Evolutionary conservation across 2,888 invertebrate genomes (phyloP), one percentile per base, ranked within the genome.

Genomic region (Notodonta ziczac): DNA sequence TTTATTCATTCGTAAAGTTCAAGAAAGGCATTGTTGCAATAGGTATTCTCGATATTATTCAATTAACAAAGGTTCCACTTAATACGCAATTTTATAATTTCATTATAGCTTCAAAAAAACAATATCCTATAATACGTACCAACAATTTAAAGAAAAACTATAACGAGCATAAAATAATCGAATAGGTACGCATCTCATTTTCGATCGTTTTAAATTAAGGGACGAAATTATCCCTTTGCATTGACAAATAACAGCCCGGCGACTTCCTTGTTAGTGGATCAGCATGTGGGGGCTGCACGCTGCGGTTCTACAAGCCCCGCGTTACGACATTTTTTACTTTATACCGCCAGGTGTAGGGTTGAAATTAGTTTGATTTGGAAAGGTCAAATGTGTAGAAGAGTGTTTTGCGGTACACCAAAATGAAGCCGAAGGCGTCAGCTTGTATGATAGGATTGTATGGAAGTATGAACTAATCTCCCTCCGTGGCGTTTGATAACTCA

Each of bases 401-500:
- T 70, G 70, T 73, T 80, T 83, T 91, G 93, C 85, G 94, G 93
- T 90, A 83, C 84, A 88, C 92, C 92, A 84, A 91, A 92, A 90
- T 89, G 86, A 84, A 89, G 89, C 87, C 91, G 85, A 86, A 94
- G 91, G 94, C 94, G 94, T 94, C 94, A 93, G 93, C 89, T 90
- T 93, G 94, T 91, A 83, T 94, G 94, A 94, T 94, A 89, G 90
- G 94, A 94, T 93, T 86, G 87, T 90, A 91, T 93, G 91, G 91
- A 91, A 93, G 92, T 92, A 91, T 93, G 92, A 90, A 92, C 92
- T 93, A 91, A 93, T 92, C 93, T 89, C 89, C 90, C 92, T 87
- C 84, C 84, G 83, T 81, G 81, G 82, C 78, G 85, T 82, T 85
- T 90, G 92, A 93, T 94, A 94, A 94, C 91, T 93, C 93, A 94